Evolutionary conservation across 2,888 invertebrate species (phyloP).

Genomic region (Sialis fuliginosa): DNA sequence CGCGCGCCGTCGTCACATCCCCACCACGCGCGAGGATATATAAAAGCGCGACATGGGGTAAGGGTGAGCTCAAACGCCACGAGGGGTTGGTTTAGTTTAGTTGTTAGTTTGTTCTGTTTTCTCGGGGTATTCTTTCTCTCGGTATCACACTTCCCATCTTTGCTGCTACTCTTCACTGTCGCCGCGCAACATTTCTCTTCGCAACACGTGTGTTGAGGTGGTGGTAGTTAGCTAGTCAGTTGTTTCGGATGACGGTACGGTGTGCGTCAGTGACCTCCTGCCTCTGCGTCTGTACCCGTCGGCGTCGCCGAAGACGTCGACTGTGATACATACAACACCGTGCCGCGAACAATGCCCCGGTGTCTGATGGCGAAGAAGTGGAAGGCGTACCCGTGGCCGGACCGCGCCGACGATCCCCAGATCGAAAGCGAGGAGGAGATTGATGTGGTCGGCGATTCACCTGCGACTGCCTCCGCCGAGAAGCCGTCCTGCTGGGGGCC

Average conservation of each 20-base stretch:
- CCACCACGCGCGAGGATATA: constrained; percentile 16
- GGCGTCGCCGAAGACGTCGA: constrained; percentile 32
- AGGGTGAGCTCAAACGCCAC: constrained; percentile 32
- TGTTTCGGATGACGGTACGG: constrained; percentile 4
- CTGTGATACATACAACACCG: constrained; percentile 13
- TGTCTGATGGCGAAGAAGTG: constrained; percentile 93
- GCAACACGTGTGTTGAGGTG: too few species aligned
- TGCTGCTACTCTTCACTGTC: not conserved
- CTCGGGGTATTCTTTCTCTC: constrained; percentile 14
- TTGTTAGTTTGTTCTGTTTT: constrained; percentile 21
- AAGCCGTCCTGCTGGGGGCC: constrained; percentile 42
- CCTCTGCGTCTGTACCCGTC: constrained; percentile 9
- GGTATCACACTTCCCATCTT: constrained; percentile 1
- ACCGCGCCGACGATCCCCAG: constrained; percentile 31
- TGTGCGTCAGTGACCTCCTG: not conserved
- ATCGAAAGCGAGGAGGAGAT: constrained; percentile 62
- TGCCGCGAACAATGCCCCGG: constrained; percentile 61
- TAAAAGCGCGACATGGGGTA: constrained; percentile 29
- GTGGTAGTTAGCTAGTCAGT: too few species aligned
- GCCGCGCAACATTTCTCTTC: constrained; percentile 9
- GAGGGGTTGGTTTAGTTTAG: constrained; percentile 33
- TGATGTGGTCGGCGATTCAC: constrained; percentile 64
- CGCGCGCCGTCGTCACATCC: constrained; percentile 8
- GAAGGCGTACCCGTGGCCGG: constrained; percentile 72
- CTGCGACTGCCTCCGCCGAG: constrained; percentile 17